phyloP scores from a whole-genome alignment of 37 sponge, comb jelly and placozoan species.

The Lycopodina hypogea region DNA sequence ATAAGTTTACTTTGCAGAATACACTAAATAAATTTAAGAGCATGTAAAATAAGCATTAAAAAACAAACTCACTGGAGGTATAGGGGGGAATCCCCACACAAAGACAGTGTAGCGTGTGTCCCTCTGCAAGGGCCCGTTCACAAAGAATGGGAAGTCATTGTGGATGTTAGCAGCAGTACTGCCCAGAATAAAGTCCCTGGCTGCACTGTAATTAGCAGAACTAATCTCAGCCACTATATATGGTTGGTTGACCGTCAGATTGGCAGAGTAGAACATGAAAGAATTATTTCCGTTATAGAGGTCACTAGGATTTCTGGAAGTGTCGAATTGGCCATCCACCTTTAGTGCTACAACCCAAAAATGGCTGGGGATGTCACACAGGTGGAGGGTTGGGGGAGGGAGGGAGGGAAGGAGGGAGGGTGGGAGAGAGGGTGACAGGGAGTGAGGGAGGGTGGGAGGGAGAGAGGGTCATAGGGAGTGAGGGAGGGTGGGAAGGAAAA shows the following conservation, averaged over 20 bases:
- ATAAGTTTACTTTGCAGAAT: no score
- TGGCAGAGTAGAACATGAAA: constrained; percentile 16
- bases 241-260: neutral
- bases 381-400: neutral
- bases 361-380: constrained; percentile 31
- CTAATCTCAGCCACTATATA: constrained; percentile 40
- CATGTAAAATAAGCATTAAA: no score
- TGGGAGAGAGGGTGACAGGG: neutral
- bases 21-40: no score
- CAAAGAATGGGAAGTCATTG: neutral
- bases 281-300: constrained; percentile 13
- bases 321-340: neutral
- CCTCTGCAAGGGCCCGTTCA: constrained; percentile 16
- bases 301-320: neutral
- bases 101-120: constrained; percentile 11
- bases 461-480: neutral
- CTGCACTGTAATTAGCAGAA: neutral
- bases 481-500: neutral
- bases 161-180: neutral
- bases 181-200: constrained; percentile 18
- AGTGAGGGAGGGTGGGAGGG: constrained; percentile 1
- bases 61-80: constrained; percentile 3
- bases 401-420: neutral
- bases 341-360: constrained; percentile 33
- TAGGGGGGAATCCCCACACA: constrained; percentile 26